Evolutionary conservation across 2,888 invertebrate species (phyloP), one percentile per base, ranked within the genome.

Genomic region (Acanthococcus lagerstroemiae): DNA sequence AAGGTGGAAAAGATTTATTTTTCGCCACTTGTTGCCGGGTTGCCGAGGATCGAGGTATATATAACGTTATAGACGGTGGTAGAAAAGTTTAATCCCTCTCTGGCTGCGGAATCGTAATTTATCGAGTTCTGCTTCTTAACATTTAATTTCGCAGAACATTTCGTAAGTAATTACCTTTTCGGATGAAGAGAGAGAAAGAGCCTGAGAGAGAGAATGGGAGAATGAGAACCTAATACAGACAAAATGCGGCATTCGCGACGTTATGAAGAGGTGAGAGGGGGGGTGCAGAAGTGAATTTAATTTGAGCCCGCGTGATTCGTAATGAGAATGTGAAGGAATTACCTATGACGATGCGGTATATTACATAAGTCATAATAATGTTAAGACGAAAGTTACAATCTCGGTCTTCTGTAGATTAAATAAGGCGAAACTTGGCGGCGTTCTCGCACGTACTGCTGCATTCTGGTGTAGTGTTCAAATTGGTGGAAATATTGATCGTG

Each of bases 81-180:
- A n/a, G n/a, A n/a, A 55, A 55, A 55, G 30, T 55, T 55, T 55
- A 27, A 55, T 27, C 30, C 37, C 37, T 2, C 37, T 9, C 55
- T 55, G 27, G 55, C 30, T 55, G 17, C 27, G 55, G 30, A 55
- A 55, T 55, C 55, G 55, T 55, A 55, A 55, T 55, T 55, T 55
- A 55, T 55, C 55, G 55, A 55, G 55, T 55, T 55, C 55, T 30
- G 30, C 27, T 55, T 30, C 19, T 26, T 55, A 55, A 30, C 55
- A 55, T 55, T 55, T 55, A 55, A 55, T 55, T 55, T 55, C 30
- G 55, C 37, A 30, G 55, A 55, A 55, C 55, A 55, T 55, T 55
- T 55, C 55, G 55, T 55, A 55, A 55, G 55, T 55, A 55, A 55
- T 55, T 55, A 55, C 55, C 55, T 55, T 55, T 55, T 55, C 55